These are phyloP conservation scores for Carassius carassius DNA, from an alignment of 2,113 vertebrate species.

Conservation along the genomic window DNA sequence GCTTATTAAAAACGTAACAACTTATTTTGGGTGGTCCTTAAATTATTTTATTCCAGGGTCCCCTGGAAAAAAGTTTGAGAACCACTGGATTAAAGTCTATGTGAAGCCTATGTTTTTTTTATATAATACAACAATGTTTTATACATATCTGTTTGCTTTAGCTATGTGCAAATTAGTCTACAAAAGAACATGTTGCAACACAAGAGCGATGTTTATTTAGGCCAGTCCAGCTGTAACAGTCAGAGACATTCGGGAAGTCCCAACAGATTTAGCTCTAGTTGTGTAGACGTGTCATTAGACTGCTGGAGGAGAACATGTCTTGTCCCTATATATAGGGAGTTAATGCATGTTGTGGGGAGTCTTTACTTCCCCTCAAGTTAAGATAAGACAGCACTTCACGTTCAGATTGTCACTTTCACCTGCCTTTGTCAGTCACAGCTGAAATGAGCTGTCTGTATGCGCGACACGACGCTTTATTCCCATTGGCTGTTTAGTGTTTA, in stretches of 20 bases:
- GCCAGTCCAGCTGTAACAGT: conserved; percentile 52
- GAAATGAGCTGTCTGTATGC: conserved; percentile 42
- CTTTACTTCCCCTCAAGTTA: conserved; percentile 54
- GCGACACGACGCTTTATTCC: conserved; percentile 57
- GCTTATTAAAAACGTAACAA: no score
- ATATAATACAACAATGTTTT: no score
- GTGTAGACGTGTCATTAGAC: conserved; percentile 73
- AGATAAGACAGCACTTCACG: conserved; percentile 41
- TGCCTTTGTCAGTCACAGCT: conserved; percentile 71
- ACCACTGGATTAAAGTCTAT: no score
- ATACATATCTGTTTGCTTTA: not conserved
- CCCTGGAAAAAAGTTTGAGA: no score
- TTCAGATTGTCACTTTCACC: conserved; percentile 68
- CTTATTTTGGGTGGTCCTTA: no score
- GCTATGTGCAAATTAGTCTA: not conserved
- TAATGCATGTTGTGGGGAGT: conserved; percentile 40
- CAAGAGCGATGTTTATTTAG: conserved; percentile 45
- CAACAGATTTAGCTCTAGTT: conserved; percentile 69
- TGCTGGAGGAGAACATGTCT: conserved; percentile 66
- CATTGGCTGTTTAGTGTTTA: conserved; percentile 62
- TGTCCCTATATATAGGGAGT: conserved; percentile 44
- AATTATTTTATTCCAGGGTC: no score
- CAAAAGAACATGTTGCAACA: conserved; percentile 40
- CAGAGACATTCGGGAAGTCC: conserved; percentile 66
- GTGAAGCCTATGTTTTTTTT: no score